Evolutionary conservation across 2,797 vertebrate genomes (phyloP), one percentile per base, ranked within the genome.

Genomic region (Rhynchotus rufescens): DNA sequence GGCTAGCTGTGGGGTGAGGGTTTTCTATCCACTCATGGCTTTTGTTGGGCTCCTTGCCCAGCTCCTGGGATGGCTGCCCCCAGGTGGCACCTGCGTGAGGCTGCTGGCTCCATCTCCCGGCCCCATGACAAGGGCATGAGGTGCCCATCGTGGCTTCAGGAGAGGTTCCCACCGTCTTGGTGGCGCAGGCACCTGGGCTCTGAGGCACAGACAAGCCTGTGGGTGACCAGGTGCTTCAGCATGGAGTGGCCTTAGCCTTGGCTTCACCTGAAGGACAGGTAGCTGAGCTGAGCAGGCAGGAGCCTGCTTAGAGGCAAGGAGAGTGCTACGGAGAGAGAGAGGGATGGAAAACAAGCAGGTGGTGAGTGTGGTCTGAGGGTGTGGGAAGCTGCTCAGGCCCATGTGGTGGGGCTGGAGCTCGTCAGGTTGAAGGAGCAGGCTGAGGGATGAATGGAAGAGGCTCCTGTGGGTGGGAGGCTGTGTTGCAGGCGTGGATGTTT

Each of bases 111-210:
- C 42, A 22, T 45, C 10, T 21, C 12, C 25, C 44, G 60, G 7
- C 7, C 28, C 54, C 13, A 6, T 9, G 1, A 4, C 1, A 5
- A 15, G 15, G 36, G 10, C 3, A 4, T 6, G 10, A 79, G 54
- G 5, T 3, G 4, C 9, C 8, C 5, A 0, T 2, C 3, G 4
- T 0, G 2, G 12, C 7, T 22, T 4, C 22, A 44, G 34, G 3
- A 5, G 30, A 10, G 5, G 9, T 54, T 45, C 4, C 79, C 2
- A 8, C 23, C 3, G 4, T n/a, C 17, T 17, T 12, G 17, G 54
- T 56, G 30, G 17, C 4, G 19, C 30, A 10, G 17, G 10, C 54
- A 11, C 54, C 30, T 19, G 17, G 54, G 10, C 54, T n/a, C 30
- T n/a, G 30, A 16, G 14, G 17, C 9, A 15, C 12, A 6, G 32